These are phyloP conservation scores for Tolmerus cingulatus DNA, from an alignment of 2,888 invertebrate genomes.

Conservation along the genomic window DNA sequence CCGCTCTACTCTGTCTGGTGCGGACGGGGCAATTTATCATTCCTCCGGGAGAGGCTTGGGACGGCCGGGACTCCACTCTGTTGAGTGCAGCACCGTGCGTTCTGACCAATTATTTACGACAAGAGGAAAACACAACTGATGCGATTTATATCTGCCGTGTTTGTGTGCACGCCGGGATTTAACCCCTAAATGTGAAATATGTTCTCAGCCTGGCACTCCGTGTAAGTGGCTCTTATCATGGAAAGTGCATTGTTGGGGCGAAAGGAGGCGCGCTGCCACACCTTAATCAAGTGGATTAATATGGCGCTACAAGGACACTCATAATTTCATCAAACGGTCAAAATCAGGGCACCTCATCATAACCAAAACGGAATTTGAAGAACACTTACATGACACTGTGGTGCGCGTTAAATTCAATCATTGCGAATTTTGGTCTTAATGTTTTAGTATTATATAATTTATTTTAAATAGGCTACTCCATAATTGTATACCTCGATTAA, in stretches of 20 bases:
- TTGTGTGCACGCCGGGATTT: not conserved
- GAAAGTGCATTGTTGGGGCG: not conserved
- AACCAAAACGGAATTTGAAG: not conserved
- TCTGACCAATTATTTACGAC: conserved; percentile 27
- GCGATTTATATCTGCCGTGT: conserved; percentile 22
- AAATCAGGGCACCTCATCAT: not conserved
- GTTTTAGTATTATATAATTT: too few relatives aligned
- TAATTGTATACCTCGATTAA: not conserved
- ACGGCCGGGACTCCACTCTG: not conserved
- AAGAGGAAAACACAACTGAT: conserved; percentile 22
- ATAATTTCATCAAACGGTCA: not conserved
- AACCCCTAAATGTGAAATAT: conserved; percentile 14
- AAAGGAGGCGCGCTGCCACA: not conserved
- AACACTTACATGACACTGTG: not conserved
- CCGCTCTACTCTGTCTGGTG: not conserved
- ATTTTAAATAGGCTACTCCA: too few relatives aligned
- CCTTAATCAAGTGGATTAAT: conserved; percentile 15
- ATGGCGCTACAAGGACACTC: not conserved
- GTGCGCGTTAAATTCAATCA: not conserved
- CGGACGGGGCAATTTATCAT: conserved; percentile 20
- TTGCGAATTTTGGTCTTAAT: too few relatives aligned
- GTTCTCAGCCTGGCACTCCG: not conserved
- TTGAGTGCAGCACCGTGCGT: conserved; percentile 26
- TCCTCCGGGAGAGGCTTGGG: not conserved
- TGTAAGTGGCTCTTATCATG: conserved; percentile 5